phyloP scores from a whole-genome alignment of 2,113 vertebrate species.

The Cygnus buccinator region DNA sequence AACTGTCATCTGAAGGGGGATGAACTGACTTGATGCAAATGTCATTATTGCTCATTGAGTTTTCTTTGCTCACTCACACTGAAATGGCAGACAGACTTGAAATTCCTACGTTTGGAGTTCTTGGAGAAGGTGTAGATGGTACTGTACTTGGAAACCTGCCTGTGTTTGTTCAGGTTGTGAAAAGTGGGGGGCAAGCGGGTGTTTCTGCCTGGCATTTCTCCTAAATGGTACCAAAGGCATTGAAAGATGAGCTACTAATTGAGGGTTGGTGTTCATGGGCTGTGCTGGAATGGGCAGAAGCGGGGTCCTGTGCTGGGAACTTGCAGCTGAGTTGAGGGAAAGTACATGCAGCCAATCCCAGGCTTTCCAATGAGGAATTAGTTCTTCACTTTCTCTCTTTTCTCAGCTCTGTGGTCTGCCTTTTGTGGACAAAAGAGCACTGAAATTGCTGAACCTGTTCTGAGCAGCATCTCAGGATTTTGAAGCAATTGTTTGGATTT shows the following conservation, averaged over 20 bases:
- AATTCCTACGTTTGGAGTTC: accelerated
- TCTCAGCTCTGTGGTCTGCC: background rate
- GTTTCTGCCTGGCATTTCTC: background rate
- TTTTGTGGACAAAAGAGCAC: background rate
- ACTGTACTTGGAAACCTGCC: background rate
- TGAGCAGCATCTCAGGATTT: background rate
- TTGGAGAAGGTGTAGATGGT: background rate
- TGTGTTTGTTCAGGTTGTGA: background rate
- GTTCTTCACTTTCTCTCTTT: accelerated
- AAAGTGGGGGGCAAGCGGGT: background rate
- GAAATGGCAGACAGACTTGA: background rate
- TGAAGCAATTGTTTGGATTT: background rate
- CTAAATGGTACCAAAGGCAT: background rate
- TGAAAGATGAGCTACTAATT: background rate
- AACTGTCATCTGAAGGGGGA: background rate
- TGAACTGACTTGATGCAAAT: background rate
- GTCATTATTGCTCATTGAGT: background rate
- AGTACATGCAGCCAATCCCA: background rate
- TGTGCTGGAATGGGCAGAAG: background rate
- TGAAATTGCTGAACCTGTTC: background rate
- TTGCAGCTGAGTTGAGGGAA: background rate
- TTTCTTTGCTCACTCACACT: background rate
- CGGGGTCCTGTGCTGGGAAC: accelerated
- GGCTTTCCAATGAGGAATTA: background rate
- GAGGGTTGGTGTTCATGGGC: no score